Evolutionary conservation across 2,888 invertebrate genomes (phyloP).

Genomic region (Lysandra coridon): DNA sequence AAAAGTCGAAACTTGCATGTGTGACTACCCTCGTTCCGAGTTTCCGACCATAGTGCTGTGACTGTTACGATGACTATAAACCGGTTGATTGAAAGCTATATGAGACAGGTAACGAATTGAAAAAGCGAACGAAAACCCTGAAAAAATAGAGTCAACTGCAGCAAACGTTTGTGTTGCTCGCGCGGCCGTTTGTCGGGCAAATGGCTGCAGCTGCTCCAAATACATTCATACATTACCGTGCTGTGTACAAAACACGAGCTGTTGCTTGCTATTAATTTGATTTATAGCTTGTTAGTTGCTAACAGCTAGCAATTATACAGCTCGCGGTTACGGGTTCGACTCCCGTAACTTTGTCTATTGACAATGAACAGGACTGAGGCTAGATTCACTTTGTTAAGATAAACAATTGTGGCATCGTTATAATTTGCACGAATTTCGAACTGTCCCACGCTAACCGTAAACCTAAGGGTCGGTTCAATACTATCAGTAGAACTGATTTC

Average conservation of each 20-base stretch:
- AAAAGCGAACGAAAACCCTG: not conserved
- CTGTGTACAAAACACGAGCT: not conserved
- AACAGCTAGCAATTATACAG: constrained; percentile 4
- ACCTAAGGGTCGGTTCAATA: not conserved
- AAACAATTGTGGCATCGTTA: not conserved
- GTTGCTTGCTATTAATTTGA: constrained; percentile 13
- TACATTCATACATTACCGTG: constrained; percentile 11
- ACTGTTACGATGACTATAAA: not conserved
- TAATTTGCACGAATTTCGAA: not conserved
- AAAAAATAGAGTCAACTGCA: constrained; percentile 1
- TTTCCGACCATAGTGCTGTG: not conserved
- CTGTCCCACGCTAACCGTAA: not conserved
- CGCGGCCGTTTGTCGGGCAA: not conserved
- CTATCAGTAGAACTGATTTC: no score
- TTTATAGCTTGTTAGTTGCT: constrained; percentile 5
- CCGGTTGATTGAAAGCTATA: not conserved
- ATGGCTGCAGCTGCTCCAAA: not conserved
- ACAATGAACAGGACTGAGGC: not conserved
- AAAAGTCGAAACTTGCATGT: not conserved
- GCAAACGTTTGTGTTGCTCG: not conserved
- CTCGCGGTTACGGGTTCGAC: not conserved
- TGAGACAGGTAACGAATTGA: not conserved
- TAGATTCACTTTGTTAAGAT: not conserved
- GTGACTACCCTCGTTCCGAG: not conserved
- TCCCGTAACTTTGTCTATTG: not conserved